Evolutionary conservation across 1,140 invertebrate species (phyloP).

Genomic region (Drosophila funebris): DNA sequence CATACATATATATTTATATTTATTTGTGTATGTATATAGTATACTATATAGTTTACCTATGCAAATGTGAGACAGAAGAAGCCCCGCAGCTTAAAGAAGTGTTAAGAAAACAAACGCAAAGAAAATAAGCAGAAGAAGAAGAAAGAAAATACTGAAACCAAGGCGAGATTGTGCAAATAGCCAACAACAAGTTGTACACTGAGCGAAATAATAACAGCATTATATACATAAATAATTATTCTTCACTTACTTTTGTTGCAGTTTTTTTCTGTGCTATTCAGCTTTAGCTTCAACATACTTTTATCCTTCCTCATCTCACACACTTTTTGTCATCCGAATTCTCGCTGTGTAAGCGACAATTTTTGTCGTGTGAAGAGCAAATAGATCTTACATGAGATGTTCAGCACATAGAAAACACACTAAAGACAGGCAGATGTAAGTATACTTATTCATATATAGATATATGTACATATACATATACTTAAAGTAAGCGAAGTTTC

Average conservation of each 20-base stretch:
- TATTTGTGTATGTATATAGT: too few species aligned
- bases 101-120: constrained; percentile 28
- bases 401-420: constrained; percentile 23
- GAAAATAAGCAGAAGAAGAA: constrained; percentile 7
- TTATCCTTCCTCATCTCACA: not conserved
- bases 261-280: not conserved
- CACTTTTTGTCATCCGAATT: constrained; percentile 8
- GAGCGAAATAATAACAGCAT: not conserved
- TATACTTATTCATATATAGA: not conserved
- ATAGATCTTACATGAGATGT: constrained; percentile 40
- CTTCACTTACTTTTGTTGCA: not conserved
- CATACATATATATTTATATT: not conserved
- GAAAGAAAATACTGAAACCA: constrained; percentile 23
- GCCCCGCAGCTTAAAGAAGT: constrained; percentile 14
- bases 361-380: constrained; percentile 74
- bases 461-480: not conserved
- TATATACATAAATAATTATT: constrained; percentile 5
- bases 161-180: constrained; percentile 32
- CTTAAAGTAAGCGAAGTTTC: not conserved
- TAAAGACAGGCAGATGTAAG: constrained; percentile 7
- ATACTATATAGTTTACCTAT: too few species aligned
- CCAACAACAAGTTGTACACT: constrained; percentile 5
- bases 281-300: not conserved
- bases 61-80: constrained; percentile 16
- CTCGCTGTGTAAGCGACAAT: constrained; percentile 60